These are phyloP conservation scores for Proales similis DNA, from an alignment of 1,140 invertebrate species.

Conservation along the genomic window DNA sequence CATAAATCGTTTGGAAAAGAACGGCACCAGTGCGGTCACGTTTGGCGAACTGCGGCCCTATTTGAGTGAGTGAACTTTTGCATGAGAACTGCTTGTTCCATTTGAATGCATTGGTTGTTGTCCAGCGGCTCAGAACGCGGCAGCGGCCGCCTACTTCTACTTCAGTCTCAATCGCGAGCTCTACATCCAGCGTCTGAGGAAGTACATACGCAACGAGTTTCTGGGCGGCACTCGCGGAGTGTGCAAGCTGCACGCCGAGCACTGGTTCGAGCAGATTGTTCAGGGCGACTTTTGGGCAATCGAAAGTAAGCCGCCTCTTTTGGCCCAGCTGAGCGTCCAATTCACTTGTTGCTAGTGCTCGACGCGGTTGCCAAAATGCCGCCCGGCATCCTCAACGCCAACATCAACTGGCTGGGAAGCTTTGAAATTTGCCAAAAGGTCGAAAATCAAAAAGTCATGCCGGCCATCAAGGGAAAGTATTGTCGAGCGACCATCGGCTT, in stretches of 20 bases:
- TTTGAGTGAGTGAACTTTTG: not conserved
- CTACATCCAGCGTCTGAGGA: not conserved
- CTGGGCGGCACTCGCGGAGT: not conserved
- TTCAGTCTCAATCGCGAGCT: slow-evolving; percentile 4
- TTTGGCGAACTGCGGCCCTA: not conserved
- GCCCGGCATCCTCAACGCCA: slow-evolving; percentile 8
- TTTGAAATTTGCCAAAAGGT: slow-evolving; percentile 14
- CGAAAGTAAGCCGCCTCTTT: slow-evolving; percentile 18
- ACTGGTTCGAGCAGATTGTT: slow-evolving; percentile 31
- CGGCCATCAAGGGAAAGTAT: slow-evolving; percentile 32
- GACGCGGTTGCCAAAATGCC: slow-evolving; percentile 33
- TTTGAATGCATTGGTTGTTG: not conserved
- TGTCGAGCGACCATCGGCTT: slow-evolving; percentile 26
- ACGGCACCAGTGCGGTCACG: not conserved
- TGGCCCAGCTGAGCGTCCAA: too few relatives aligned
- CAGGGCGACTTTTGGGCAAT: slow-evolving; percentile 28
- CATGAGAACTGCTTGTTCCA: not conserved
- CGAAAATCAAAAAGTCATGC: slow-evolving; percentile 2
- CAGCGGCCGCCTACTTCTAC: not conserved
- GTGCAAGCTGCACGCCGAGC: slow-evolving; percentile 6
- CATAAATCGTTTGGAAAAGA: not conserved
- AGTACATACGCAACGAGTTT: slow-evolving; percentile 15
- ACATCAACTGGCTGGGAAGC: slow-evolving; percentile 37
- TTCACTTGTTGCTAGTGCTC: slow-evolving; percentile 37
- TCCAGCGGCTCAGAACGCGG: not conserved